A percentile compares a stretch with the other conserved stretches of the same genome.
phyloP scores from a whole-genome alignment of 53 echinoderm and acorn worm species.

The Echinarachnius parma region DNA sequence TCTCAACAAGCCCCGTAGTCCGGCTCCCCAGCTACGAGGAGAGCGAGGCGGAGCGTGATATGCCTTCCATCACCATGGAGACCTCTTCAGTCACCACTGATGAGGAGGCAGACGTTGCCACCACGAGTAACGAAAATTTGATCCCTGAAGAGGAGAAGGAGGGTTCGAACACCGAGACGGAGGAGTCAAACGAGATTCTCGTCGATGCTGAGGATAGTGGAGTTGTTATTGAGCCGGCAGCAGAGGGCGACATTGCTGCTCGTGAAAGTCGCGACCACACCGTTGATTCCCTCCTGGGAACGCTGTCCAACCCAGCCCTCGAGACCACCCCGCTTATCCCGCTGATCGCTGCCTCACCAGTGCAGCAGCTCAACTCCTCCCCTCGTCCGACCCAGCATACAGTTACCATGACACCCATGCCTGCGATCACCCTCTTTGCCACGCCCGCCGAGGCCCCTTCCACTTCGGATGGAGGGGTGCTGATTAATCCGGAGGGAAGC shows the following conservation, averaged over 20 bases:
- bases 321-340: slow-evolving; percentile 81
- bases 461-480: slow-evolving; percentile 13
- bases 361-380: slow-evolving; percentile 1
- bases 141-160: neutral
- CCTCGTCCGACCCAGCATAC: slow-evolving; percentile 22
- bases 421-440: slow-evolving; percentile 38
- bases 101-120: neutral
- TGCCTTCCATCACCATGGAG: neutral
- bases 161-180: slow-evolving; percentile 21
- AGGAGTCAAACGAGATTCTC: neutral
- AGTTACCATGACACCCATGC: slow-evolving; percentile 38
- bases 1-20: slow-evolving; percentile 11
- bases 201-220: neutral
- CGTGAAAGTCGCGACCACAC: slow-evolving; percentile 10
- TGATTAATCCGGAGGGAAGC: slow-evolving; percentile 38
- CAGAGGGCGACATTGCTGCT: neutral
- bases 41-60: slow-evolving; percentile 20
- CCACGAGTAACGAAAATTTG: neutral
- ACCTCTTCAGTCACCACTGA: neutral
- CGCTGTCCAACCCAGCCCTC: slow-evolving; percentile 60
- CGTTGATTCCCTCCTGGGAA: slow-evolving; percentile 65
- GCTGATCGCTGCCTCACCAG: slow-evolving; percentile 30
- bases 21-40: slow-evolving; percentile 41
- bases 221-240: neutral
- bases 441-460: neutral